Conservation (phyloP, 1,140 invertebrate species). For the Papilio polyxenes region DNA sequence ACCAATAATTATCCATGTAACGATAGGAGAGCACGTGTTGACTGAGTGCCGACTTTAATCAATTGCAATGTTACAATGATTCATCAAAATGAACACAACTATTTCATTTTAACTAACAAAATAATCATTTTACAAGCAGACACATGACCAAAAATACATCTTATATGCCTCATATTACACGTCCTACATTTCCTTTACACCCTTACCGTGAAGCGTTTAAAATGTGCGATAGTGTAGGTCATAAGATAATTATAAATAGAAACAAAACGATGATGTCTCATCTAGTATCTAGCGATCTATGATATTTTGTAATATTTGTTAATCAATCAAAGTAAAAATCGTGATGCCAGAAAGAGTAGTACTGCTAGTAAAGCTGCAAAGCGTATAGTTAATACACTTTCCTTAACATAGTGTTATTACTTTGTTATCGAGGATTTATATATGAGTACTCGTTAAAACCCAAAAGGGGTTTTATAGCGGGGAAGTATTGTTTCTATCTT, state of each 20-base stretch:
- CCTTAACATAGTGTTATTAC: not conserved
- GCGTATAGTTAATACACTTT: not conserved
- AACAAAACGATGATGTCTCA: not conserved
- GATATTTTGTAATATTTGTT: not conserved
- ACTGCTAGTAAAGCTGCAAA: not conserved
- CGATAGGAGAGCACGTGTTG: not conserved
- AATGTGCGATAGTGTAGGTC: not conserved
- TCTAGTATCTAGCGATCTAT: not conserved
- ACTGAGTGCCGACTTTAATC: conserved; percentile 12
- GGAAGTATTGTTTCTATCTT: not conserved
- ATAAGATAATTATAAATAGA: not conserved
- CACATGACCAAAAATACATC: not conserved
- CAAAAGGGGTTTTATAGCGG: not conserved
- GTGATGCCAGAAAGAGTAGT: too few species aligned
- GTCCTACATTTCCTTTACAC: not conserved
- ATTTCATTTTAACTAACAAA: not conserved
- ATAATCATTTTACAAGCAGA: not conserved
- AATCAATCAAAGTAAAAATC: too few species aligned
- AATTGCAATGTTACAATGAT: not conserved
- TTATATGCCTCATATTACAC: not conserved
- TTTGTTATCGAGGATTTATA: not conserved
- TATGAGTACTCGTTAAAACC: not conserved
- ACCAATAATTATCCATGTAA: not conserved
- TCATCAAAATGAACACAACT: conserved; percentile 3
- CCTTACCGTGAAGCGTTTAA: not conserved